phyloP scores from a whole-genome alignment of 2,888 invertebrate species.

The Cryptus viduatorius region DNA sequence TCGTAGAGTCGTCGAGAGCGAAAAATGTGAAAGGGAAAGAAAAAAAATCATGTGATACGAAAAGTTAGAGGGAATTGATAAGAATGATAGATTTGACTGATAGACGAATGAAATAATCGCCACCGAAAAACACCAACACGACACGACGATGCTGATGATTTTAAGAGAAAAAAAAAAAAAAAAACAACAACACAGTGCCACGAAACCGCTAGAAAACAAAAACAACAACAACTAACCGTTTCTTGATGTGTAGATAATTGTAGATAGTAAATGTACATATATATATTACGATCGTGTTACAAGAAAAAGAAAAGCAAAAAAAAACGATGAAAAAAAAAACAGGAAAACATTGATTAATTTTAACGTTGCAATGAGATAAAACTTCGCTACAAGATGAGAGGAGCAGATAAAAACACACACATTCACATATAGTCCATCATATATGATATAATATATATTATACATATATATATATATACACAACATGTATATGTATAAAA shows the following conservation, averaged over 20 bases:
- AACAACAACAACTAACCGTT: slow-evolving; percentile 80
- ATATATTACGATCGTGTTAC: slow-evolving; percentile 71
- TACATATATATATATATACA: slow-evolving; percentile 42
- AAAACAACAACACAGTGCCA: slow-evolving; percentile 69
- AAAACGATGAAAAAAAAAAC: slow-evolving; percentile 11
- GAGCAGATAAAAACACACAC: slow-evolving; percentile 62
- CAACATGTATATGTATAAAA: slow-evolving; percentile 56
- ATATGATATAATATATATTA: slow-evolving; percentile 48
- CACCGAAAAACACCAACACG: slow-evolving; percentile 52
- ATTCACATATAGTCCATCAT: slow-evolving; percentile 61
- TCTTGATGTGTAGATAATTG: slow-evolving; percentile 85
- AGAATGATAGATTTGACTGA: slow-evolving; percentile 49
- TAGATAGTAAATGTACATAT: slow-evolving; percentile 85
- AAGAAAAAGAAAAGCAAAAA: slow-evolving; percentile 25
- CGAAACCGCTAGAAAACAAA: slow-evolving; percentile 73
- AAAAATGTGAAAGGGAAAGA: slow-evolving; percentile 25
- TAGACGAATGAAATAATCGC: slow-evolving; percentile 41
- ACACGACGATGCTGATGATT: slow-evolving; percentile 49
- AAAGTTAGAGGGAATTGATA: slow-evolving; percentile 51
- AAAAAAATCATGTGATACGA: slow-evolving; percentile 37
- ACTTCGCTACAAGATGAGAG: slow-evolving; percentile 52
- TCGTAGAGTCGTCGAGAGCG: slow-evolving; percentile 41
- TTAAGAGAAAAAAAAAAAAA: slow-evolving; percentile 61
- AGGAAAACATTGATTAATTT: slow-evolving; percentile 56
- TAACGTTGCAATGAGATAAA: slow-evolving; percentile 64